phyloP scores from a whole-genome alignment of 2,113 vertebrate genomes.

The Poicephalus meyeri region DNA sequence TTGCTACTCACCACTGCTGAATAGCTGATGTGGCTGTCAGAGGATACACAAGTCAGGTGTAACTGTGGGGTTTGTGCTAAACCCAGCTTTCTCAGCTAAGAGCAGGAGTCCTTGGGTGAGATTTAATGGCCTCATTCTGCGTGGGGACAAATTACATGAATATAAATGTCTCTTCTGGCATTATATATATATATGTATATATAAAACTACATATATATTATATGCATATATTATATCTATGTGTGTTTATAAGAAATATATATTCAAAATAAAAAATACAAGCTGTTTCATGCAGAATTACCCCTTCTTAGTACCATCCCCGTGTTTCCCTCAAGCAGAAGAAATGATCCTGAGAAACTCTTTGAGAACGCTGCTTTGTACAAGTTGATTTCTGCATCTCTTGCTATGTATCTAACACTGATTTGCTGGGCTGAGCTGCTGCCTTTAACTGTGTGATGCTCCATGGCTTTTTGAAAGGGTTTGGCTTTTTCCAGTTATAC shows the following conservation, averaged over 20 bases:
- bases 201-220: background rate
- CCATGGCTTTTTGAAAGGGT: background rate
- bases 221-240: background rate
- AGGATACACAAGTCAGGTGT: background rate
- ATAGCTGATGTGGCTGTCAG: background rate
- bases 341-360: background rate
- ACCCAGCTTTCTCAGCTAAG: background rate
- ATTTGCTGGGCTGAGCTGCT: background rate
- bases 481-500: background rate
- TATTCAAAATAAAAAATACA: fast-evolving
- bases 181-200: background rate
- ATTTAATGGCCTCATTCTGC: background rate
- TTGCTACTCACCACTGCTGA: background rate
- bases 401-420: background rate
- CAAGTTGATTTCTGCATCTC: background rate
- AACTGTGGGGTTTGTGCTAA: background rate
- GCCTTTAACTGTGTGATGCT: background rate
- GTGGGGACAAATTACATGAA: background rate
- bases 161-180: background rate
- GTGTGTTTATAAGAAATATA: background rate
- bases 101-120: background rate
- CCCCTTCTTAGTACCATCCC: background rate
- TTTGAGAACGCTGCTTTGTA: background rate
- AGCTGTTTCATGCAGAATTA: background rate
- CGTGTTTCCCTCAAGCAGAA: background rate